Evolutionary conservation across 1,140 invertebrate species (phyloP), one percentile per base, ranked within the genome.

Genomic region (Prorops nasuta): DNA sequence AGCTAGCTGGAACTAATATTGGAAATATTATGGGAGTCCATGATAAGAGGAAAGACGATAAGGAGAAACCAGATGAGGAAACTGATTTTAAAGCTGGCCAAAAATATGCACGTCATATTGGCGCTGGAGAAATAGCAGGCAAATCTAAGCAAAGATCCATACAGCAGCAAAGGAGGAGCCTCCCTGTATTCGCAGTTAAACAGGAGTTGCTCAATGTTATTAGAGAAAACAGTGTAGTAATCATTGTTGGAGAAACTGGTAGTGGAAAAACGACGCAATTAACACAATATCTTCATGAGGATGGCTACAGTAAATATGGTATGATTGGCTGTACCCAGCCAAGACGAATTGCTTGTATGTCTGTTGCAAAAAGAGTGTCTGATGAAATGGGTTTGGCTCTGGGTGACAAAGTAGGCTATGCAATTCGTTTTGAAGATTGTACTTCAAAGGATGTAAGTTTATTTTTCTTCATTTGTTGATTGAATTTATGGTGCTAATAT

Each of bases 371-470:
- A 77, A 85, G 98, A 67, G 98, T 99, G 2, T 91, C 95, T 18
- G 97, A 99, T 75, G 98, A 99, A 82, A 98, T 98, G 92, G 83
- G 84, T 19, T 90, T 90, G 1, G 86, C 89, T 58, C 75, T 99
- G 22, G 92, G 92, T 15, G 89, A 92, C 38, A 90, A 94, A 74
- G 92, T 98, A 20, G 98, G 98, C 14, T 99, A 99, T 79, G 95
- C 97, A 8, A 99, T 99, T 69, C 91, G 98, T 67, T 99, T 99
- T 79, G 98, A 99, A 76, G 98, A 99, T 76, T 99, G 96, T 71
- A 99, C 98, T 1, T 92, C 89, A 1, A 92, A 96, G 67, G 89
- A 77, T 50, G 67, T 67, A 55, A 20, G 55, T 60, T 42, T 38
- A 22, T 14, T n/a, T 20, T 44, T 49, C 24, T 31, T 22, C 24